Conservation (phyloP, 2,113 vertebrate genomes). For the Mobula birostris region DNA sequence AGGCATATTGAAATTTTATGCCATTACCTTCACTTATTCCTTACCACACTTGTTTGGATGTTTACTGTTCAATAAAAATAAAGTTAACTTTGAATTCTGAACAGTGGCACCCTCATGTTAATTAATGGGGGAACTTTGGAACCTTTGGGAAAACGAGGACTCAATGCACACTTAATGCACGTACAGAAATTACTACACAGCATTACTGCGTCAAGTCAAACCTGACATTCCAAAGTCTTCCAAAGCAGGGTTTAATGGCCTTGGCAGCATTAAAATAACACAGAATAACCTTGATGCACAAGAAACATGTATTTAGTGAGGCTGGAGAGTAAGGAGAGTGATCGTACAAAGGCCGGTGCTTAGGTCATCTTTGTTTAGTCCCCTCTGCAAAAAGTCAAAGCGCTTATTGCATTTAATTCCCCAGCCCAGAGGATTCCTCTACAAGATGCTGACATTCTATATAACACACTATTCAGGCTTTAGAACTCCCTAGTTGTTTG, state of each 20-base stretch:
- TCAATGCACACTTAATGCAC: neutral
- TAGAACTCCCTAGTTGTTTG: constrained; percentile 27
- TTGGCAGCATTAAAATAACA: neutral
- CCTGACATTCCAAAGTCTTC: neutral
- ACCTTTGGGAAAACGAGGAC: neutral
- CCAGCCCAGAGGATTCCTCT: neutral
- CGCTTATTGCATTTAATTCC: constrained; percentile 24
- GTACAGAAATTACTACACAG: neutral
- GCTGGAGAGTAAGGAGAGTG: neutral
- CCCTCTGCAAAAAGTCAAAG: neutral
- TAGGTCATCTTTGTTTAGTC: neutral
- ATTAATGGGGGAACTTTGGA: neutral
- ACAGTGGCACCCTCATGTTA: neutral
- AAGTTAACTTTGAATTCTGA: neutral
- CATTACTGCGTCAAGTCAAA: neutral
- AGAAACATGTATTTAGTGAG: neutral
- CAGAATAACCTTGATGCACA: neutral
- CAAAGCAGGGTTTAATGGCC: neutral
- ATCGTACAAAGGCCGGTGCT: neutral
- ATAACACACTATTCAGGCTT: neutral
- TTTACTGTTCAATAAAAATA: constrained; percentile 25
- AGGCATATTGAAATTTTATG: neutral
- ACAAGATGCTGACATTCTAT: constrained; percentile 10
- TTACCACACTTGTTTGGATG: neutral
- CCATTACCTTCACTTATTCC: neutral